Percentiles rank a stretch among this genome's conserved stretches.
Evolutionary conservation across 2,888 invertebrate species (phyloP).

Genomic region (Crossocerus cetratus): DNA sequence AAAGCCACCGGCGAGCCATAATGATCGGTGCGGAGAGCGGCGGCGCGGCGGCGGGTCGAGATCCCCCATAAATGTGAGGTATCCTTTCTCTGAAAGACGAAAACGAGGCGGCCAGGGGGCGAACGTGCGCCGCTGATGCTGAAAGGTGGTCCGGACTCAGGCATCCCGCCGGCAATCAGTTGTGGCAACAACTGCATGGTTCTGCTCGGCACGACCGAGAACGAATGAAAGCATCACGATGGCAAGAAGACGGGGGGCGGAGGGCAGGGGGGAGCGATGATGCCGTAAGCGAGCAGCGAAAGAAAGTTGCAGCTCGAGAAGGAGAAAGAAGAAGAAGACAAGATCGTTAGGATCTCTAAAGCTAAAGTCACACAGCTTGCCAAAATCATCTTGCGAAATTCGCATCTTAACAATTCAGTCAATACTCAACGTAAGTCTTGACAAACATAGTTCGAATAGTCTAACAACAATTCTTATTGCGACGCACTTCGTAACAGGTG

Average conservation of each 20-base stretch:
- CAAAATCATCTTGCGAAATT: too few relatives aligned
- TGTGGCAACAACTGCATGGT: slow-evolving; percentile 18
- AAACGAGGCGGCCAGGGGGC: slow-evolving; percentile 25
- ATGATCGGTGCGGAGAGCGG: slow-evolving; percentile 28
- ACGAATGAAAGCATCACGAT: slow-evolving; percentile 22
- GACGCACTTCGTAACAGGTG: too few relatives aligned
- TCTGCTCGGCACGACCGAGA: not conserved
- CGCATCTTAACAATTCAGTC: too few relatives aligned
- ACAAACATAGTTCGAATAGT: too few relatives aligned
- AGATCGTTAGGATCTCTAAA: slow-evolving; percentile 40
- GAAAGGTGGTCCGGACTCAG: slow-evolving; percentile 18
- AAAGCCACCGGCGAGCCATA: slow-evolving; percentile 17
- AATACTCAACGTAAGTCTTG: too few relatives aligned
- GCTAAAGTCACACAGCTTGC: not conserved
- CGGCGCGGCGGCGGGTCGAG: slow-evolving; percentile 1
- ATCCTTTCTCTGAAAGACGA: slow-evolving; percentile 28
- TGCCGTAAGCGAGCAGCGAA: slow-evolving; percentile 4
- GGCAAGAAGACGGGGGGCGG: not conserved
- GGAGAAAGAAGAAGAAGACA: slow-evolving; percentile 6
- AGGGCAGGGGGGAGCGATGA: not conserved
- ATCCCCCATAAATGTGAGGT: slow-evolving; percentile 14
- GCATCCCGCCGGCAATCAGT: slow-evolving; percentile 28
- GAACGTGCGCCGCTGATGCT: slow-evolving; percentile 16
- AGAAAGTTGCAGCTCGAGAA: not conserved
- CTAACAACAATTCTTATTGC: too few relatives aligned